Percentiles rank a stretch among this genome's conserved stretches.
These are phyloP conservation scores for Limnodromus scolopaceus DNA, from an alignment of 2,797 vertebrate species.

Conservation along the genomic window DNA sequence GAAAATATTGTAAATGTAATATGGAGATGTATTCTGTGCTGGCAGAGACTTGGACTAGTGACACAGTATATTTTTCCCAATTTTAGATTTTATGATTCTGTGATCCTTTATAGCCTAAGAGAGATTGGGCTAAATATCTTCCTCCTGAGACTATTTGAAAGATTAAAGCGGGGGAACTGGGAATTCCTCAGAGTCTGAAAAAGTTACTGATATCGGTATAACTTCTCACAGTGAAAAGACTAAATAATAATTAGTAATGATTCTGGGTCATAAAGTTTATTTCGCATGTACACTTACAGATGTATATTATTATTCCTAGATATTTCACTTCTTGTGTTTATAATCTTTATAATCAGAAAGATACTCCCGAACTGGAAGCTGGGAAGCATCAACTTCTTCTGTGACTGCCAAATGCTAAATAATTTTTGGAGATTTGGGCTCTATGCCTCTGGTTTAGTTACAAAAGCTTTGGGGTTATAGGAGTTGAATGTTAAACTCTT, in stretches of 20 bases:
- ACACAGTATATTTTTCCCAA: background rate
- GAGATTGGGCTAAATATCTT: background rate
- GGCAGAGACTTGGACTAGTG: background rate
- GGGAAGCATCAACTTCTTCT: background rate
- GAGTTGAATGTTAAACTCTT: background rate
- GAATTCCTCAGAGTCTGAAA: background rate
- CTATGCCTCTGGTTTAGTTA: background rate
- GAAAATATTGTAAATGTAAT: background rate
- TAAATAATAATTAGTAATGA: background rate
- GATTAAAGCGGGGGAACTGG: background rate
- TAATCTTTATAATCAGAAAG: background rate
- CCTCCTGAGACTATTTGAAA: background rate
- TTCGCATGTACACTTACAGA: background rate
- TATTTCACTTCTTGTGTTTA: background rate
- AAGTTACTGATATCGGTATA: background rate
- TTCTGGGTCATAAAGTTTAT: background rate
- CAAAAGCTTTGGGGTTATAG: background rate
- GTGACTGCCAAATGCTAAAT: background rate
- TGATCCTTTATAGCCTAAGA: background rate
- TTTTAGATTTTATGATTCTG: background rate
- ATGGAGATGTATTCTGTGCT: background rate
- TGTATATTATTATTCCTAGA: background rate
- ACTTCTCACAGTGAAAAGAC: background rate
- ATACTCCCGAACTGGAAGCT: background rate
- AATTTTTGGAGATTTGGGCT: background rate